Percentiles rank a stretch among this genome's conserved stretches.
Conservation (phyloP, 2,888 invertebrate genomes). For the Phyllotreta cruciferae region DNA sequence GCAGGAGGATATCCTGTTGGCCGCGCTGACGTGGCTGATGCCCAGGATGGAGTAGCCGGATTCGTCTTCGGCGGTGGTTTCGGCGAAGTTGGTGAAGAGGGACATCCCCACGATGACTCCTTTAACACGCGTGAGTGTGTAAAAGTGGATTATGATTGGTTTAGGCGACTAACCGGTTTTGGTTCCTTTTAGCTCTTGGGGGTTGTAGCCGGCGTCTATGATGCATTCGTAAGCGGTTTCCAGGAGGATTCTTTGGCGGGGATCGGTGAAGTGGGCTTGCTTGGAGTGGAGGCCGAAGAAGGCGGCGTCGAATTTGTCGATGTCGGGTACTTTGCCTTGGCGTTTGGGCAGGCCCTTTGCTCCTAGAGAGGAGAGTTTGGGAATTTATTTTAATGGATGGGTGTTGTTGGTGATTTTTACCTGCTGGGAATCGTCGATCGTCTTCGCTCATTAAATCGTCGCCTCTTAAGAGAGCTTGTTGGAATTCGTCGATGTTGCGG, state of each 20-base stretch:
- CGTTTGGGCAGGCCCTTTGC: conserved; percentile 31
- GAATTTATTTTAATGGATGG: neutral
- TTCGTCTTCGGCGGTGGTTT: neutral
- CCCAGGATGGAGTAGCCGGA: conserved; percentile 5
- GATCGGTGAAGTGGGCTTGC: conserved; percentile 47
- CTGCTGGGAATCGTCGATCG: conserved; percentile 21
- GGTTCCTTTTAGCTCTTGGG: conserved; percentile 44
- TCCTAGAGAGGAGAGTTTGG: conserved; percentile 10
- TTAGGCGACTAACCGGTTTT: conserved; percentile 41
- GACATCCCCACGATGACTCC: conserved; percentile 2
- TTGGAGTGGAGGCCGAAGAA: conserved; percentile 47
- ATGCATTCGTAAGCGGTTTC: conserved; percentile 47
- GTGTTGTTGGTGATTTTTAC: conserved; percentile 11
- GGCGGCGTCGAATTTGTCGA: conserved; percentile 46
- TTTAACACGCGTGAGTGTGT: neutral
- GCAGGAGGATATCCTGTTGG: conserved; percentile 43
- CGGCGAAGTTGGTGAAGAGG: conserved; percentile 5
- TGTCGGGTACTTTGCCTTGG: conserved; percentile 43
- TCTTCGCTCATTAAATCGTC: conserved; percentile 20
- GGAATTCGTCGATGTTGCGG: conserved; percentile 25
- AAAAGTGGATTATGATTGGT: neutral
- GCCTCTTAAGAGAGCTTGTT: conserved; percentile 21
- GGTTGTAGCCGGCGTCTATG: conserved; percentile 48
- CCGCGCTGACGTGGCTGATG: neutral
- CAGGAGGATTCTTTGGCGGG: conserved; percentile 44